phyloP scores from a whole-genome alignment of 2,113 vertebrate genomes.

The Phylloscopus whistleri region DNA sequence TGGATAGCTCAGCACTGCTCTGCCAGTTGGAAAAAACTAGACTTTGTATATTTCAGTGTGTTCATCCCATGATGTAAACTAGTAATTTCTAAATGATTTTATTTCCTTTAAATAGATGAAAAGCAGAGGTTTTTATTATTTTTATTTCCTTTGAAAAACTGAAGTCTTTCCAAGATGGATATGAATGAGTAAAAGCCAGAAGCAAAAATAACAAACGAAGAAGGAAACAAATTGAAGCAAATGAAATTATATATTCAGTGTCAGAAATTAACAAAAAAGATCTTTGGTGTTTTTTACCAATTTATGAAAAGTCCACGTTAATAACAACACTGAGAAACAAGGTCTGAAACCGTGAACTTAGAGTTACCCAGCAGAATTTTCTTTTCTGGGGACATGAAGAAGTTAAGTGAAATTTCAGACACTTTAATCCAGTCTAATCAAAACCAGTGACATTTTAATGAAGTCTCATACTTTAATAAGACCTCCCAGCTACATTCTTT shows the following conservation, averaged over 20 bases:
- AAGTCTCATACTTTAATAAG: constrained; percentile 28
- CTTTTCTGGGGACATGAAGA: background rate
- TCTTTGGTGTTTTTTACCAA: background rate
- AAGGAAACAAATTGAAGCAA: background rate
- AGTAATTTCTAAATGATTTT: background rate
- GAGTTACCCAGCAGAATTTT: background rate
- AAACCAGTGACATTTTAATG: background rate
- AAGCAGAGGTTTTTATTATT: accelerated
- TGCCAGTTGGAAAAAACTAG: background rate
- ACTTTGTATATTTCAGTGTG: accelerated
- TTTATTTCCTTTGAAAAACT: background rate
- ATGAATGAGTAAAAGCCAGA: background rate
- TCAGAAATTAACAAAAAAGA: background rate
- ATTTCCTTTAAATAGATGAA: background rate
- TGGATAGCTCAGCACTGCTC: background rate
- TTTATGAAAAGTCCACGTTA: background rate
- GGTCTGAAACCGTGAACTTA: background rate
- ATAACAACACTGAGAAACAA: background rate
- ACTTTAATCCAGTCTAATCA: constrained; percentile 19
- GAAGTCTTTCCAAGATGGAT: background rate
- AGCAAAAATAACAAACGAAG: background rate
- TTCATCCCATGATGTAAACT: background rate
- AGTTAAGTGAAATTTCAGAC: background rate
- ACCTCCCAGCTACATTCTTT: constrained; percentile 40
- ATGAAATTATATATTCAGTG: background rate